phyloP scores from a whole-genome alignment of 1,140 invertebrate genomes.

The Rhyzopertha dominica region DNA sequence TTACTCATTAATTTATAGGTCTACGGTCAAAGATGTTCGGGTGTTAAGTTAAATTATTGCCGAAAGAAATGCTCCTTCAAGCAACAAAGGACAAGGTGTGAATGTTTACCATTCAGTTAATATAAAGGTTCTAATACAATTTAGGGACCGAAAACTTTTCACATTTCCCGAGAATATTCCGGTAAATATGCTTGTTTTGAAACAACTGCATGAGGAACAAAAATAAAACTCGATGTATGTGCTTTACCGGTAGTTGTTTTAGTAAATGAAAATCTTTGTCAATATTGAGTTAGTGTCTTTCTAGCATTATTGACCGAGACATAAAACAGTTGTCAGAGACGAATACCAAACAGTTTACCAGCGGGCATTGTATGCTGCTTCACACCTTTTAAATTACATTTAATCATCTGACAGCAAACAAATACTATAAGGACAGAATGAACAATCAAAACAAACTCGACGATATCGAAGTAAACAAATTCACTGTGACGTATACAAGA shows the following conservation, averaged over 20 bases:
- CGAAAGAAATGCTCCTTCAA: no score
- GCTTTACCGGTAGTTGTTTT: no score
- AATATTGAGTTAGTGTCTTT: no score
- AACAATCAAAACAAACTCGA: conserved; percentile 9
- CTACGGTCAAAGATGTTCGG: conserved; percentile 7
- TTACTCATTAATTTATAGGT: conserved; percentile 19
- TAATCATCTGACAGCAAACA: conserved; percentile 23
- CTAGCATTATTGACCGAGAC: conserved; percentile 13
- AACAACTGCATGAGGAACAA: no score
- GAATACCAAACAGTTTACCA: conserved; percentile 16
- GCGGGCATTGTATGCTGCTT: conserved; percentile 15
- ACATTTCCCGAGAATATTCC: no score
- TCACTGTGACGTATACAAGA: conserved; percentile 22
- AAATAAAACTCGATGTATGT: no score
- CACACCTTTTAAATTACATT: conserved; percentile 29
- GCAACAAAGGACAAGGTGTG: no score
- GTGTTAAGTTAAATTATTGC: conserved; percentile 13
- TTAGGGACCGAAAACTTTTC: no score
- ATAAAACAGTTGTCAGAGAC: conserved; percentile 13
- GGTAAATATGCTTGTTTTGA: no score
- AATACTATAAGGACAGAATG: conserved; percentile 3
- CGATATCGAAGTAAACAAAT: conserved; percentile 17
- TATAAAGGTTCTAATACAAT: no score
- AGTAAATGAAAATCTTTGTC: no score
- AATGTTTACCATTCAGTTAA: no score